Evolutionary conservation across 1,140 invertebrate species (phyloP), one percentile per base, ranked within the genome.

Genomic region (Zaprionus ghesquierei): DNA sequence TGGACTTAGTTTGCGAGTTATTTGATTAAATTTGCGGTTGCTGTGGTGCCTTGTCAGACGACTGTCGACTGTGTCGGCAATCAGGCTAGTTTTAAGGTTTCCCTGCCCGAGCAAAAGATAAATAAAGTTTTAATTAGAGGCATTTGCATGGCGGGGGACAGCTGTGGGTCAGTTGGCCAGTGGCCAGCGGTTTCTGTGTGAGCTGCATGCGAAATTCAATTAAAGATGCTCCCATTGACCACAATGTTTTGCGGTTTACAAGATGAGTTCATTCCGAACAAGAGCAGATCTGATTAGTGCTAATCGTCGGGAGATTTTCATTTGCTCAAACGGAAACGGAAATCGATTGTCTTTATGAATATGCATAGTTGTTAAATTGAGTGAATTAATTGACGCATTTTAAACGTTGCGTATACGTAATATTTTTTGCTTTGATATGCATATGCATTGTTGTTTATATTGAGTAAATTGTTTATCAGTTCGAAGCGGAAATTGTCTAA

Each of bases 41-140:
- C 25, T 69, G 65, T 49, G 63, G 69, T 41, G 46, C 44, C 18
- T 55, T 15, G 63, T n/a, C n/a, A n/a, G n/a, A n/a, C n/a, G n/a
- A n/a, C n/a, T n/a, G n/a, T 9, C 18, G 12, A 49, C 41, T 46
- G n/a, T n/a, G n/a, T n/a, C n/a, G 27, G 62, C 66, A 75, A 63
- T 64, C 72, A 70, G 66, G 35, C 33, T 38, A 56, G 50, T 33
- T 60, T 50, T 49, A 50, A 25, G 49, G 50, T 38, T 41, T 6
- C 6, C 6, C 41, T 49, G 23, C 38, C 31, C 31, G 3, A 18
- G 64, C 38, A 69, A 54, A 50, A 62, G 27, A 63, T 61, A 70
- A 75, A 69, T 74, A 87, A 86, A 82, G 75, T 86, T 86, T 86
- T 86, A 87, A 87, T 86, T 87, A 70, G 71, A 74, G 72, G 51